These are phyloP conservation scores for Phrynocephalus guinanensis DNA, from an alignment of 2,797 vertebrate species.

Conservation along the genomic window DNA sequence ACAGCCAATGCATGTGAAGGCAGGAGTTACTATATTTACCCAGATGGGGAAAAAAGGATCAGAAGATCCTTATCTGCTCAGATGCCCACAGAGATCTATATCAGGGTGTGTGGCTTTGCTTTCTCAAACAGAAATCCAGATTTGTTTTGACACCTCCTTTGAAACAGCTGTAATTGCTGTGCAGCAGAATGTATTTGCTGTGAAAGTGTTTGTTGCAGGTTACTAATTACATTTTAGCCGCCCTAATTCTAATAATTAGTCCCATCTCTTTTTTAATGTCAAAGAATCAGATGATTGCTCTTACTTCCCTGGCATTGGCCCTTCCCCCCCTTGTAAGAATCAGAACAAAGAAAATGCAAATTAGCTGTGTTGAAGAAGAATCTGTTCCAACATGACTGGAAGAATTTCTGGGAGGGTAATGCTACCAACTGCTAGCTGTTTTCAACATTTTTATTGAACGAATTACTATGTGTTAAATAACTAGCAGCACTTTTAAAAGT, in stretches of 20 bases:
- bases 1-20: too few relatives aligned
- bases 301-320: background rate
- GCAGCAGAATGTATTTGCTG: background rate
- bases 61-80: background rate
- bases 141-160: conserved; percentile 8
- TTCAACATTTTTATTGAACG: background rate
- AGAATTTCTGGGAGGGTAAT: background rate
- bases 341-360: conserved; percentile 25
- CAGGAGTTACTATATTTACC: background rate
- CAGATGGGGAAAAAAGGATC: background rate
- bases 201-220: background rate
- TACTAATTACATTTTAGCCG: conserved; percentile 17
- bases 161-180: background rate
- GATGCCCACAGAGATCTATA: background rate
- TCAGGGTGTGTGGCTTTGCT: background rate
- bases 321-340: background rate
- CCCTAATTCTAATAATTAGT: conserved; percentile 11
- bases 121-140: background rate
- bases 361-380: background rate
- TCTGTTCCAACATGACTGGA: background rate
- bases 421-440: background rate
- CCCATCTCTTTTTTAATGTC: background rate
- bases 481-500: background rate
- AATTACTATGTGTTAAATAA: background rate
- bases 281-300: conserved; percentile 25